phyloP scores from a whole-genome alignment of 2,113 vertebrate species.

The Silurus meridionalis region DNA sequence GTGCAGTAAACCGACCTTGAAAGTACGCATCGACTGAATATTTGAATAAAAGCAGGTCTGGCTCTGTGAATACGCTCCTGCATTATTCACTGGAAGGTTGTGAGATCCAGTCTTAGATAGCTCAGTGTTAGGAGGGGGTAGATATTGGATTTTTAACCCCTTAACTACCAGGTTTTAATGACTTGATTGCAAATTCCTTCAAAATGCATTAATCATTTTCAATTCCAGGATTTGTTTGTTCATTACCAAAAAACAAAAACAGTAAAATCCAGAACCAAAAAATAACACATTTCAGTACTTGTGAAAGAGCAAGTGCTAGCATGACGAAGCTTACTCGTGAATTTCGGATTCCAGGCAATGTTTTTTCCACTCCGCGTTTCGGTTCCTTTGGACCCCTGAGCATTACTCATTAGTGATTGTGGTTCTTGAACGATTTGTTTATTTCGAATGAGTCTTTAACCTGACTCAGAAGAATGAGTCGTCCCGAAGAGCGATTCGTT shows the following conservation, averaged over 20 bases:
- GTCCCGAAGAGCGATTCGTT: no score
- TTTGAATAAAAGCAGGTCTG: background rate
- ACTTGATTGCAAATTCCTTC: background rate
- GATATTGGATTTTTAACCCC: background rate
- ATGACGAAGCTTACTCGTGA: no score
- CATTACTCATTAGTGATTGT: no score
- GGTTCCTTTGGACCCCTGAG: no score
- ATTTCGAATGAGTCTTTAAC: no score
- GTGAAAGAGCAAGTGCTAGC: no score
- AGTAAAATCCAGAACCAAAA: background rate
- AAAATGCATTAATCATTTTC: background rate
- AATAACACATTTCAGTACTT: no score
- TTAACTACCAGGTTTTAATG: background rate
- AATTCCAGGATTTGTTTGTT: background rate
- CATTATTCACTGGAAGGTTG: background rate
- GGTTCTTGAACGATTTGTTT: no score
- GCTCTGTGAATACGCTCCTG: background rate
- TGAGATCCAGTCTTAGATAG: background rate
- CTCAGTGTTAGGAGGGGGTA: background rate
- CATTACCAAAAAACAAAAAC: background rate
- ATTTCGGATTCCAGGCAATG: no score
- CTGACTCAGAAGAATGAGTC: no score
- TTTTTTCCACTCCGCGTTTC: no score
- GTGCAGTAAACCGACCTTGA: background rate
- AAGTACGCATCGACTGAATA: slow-evolving; percentile 8